Evolutionary conservation across 2,797 vertebrate genomes (phyloP).

Genomic region (Orestias chungarensis): DNA sequence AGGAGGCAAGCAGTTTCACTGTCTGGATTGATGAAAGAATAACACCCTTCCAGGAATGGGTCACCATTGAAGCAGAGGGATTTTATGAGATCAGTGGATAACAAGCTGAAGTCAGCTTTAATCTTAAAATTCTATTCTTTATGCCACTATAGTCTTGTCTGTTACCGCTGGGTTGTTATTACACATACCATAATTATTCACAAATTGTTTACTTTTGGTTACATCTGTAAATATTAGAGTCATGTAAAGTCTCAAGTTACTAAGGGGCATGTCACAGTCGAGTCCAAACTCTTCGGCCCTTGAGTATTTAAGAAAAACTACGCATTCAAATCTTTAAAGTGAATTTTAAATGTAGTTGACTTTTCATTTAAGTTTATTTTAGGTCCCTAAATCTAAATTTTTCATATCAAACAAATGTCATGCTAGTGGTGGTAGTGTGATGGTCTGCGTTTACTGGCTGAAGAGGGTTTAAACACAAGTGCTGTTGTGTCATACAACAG

Average conservation of each 20-base stretch:
- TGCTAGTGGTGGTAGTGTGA: too few relatives aligned
- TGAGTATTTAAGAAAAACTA: too few relatives aligned
- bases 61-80: conserved; percentile 43
- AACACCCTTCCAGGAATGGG: conserved; percentile 61
- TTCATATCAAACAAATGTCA: background rate
- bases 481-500: too few relatives aligned
- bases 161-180: conserved; percentile 32
- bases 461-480: too few relatives aligned
- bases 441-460: too few relatives aligned
- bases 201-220: conserved; percentile 11
- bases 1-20: conserved; percentile 53
- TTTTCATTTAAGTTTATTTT: background rate
- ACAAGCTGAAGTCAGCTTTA: conserved; percentile 25
- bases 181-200: conserved; percentile 21
- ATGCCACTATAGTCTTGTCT: conserved; percentile 37
- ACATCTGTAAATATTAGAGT: conserved; percentile 55
- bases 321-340: background rate
- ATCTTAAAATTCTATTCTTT: background rate
- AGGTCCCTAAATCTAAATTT: background rate
- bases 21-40: conserved; percentile 59
- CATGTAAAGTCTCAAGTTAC: conserved; percentile 76
- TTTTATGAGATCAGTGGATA: conserved; percentile 60
- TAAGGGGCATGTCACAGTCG: conserved; percentile 41
- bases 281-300: background rate
- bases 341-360: background rate